Conservation (phyloP, 2,113 vertebrate species). For the Epinephelus moara region DNA sequence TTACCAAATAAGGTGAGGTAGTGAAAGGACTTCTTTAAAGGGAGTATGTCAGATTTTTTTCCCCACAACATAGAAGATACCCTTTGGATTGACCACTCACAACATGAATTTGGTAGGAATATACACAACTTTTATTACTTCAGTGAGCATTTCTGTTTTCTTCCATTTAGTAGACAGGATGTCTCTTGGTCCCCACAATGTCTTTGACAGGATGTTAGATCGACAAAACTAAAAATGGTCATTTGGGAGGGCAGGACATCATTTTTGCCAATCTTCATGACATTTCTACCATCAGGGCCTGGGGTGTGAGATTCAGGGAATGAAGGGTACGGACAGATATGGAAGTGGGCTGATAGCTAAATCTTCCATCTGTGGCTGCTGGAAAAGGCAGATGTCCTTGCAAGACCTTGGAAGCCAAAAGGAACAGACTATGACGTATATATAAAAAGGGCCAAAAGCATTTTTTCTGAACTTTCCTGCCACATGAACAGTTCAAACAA, state of each 20-base stretch:
- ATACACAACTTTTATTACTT: slow-evolving; percentile 20
- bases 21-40: not conserved
- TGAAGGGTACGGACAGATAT: slow-evolving; percentile 55
- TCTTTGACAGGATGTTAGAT: slow-evolving; percentile 49
- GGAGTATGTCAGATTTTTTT: not conserved
- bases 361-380: slow-evolving; percentile 61
- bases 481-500: not conserved
- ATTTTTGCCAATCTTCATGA: slow-evolving; percentile 65
- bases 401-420: slow-evolving; percentile 46
- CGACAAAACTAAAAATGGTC: slow-evolving; percentile 36
- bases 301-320: slow-evolving; percentile 54
- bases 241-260: slow-evolving; percentile 44
- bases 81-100: not conserved
- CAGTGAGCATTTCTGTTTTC: slow-evolving; percentile 22
- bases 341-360: slow-evolving; percentile 45
- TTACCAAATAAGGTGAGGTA: not conserved
- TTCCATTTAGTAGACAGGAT: not conserved
- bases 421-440: not conserved
- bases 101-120: slow-evolving; percentile 6
- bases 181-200: not conserved
- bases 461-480: not conserved
- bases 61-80: not conserved
- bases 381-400: slow-evolving; percentile 68
- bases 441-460: not conserved
- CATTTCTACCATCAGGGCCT: slow-evolving; percentile 59